Conservation (phyloP, 2,113 vertebrate species). For the Podilymbus podiceps region DNA sequence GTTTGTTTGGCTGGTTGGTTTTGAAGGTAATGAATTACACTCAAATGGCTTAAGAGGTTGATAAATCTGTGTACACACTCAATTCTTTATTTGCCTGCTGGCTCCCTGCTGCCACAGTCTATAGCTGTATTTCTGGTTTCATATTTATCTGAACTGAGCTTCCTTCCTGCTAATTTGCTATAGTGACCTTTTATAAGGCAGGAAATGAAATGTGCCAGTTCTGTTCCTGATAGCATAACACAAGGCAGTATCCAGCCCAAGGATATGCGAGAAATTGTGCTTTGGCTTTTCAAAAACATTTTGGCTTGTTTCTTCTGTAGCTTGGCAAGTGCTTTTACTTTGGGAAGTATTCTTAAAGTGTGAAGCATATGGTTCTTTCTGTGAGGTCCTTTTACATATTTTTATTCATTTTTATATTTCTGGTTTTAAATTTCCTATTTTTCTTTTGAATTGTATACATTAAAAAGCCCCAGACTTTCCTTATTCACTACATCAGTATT, state of each 20-base stretch:
- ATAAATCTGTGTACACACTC: neutral
- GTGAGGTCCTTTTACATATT: neutral
- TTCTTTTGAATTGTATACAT: neutral
- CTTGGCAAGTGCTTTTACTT: neutral
- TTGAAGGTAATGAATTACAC: too few species aligned
- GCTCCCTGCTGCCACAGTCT: neutral
- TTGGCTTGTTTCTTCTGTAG: neutral
- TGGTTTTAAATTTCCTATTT: neutral
- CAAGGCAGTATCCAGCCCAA: neutral
- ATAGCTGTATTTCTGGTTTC: neutral
- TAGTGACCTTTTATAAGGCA: neutral
- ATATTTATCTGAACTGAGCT: neutral
- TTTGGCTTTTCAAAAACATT: neutral
- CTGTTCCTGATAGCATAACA: neutral
- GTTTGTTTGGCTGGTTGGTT: neutral
- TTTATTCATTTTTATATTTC: neutral
- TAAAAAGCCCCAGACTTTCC: neutral
- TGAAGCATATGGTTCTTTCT: neutral
- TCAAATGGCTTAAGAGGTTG: neutral
- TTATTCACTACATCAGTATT: neutral
- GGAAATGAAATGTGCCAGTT: slow-evolving; percentile 11
- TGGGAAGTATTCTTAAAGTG: neutral
- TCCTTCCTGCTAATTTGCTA: neutral
- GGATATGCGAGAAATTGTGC: neutral
- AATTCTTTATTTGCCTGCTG: neutral